These are phyloP conservation scores for Miichthys miiuy DNA, from an alignment of 2,797 vertebrate species.

Conservation along the genomic window DNA sequence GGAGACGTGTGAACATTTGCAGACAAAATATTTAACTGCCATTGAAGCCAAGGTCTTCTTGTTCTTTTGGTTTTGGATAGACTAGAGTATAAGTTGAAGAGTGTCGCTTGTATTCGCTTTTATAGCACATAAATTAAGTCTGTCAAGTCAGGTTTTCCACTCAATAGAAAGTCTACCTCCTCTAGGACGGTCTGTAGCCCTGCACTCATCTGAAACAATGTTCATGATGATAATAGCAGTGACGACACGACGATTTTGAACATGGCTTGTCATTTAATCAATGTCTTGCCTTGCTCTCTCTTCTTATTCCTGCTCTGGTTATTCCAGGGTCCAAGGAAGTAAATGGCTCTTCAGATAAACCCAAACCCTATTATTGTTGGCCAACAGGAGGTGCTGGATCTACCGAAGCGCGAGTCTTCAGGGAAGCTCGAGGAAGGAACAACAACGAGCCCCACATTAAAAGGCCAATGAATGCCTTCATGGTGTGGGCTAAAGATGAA, in stretches of 20 bases:
- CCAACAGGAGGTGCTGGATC: conserved; percentile 99
- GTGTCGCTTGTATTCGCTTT: conserved; percentile 49
- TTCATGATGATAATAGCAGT: conserved; percentile 50
- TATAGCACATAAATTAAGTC: conserved; percentile 58
- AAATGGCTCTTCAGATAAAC: conserved; percentile 95
- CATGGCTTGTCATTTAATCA: conserved; percentile 81
- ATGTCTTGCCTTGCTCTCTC: conserved; percentile 88
- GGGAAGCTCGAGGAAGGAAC: conserved; percentile 95
- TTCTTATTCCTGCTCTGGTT: conserved; percentile 88
- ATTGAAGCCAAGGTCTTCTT: conserved; percentile 59
- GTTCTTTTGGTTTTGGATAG: conserved; percentile 54
- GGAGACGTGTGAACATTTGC: conserved; percentile 47
- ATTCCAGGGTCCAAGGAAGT: conserved; percentile 91
- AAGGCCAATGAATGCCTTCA: conserved; percentile 99
- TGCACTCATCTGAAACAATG: conserved; percentile 57
- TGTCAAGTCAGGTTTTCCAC: conserved; percentile 49
- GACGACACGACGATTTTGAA: conserved; percentile 60
- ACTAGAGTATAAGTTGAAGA: conserved; percentile 25
- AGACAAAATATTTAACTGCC: conserved; percentile 64
- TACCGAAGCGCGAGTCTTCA: conserved; percentile 97
- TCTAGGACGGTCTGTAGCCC: conserved; percentile 16
- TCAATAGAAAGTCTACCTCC: conserved; percentile 30
- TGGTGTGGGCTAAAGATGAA: conserved; percentile 99
- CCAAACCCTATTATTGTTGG: conserved; percentile 96
- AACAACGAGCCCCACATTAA: conserved; percentile 99